phyloP scores from a whole-genome alignment of 2,888 invertebrate species.

The Choreutis nemorana region DNA sequence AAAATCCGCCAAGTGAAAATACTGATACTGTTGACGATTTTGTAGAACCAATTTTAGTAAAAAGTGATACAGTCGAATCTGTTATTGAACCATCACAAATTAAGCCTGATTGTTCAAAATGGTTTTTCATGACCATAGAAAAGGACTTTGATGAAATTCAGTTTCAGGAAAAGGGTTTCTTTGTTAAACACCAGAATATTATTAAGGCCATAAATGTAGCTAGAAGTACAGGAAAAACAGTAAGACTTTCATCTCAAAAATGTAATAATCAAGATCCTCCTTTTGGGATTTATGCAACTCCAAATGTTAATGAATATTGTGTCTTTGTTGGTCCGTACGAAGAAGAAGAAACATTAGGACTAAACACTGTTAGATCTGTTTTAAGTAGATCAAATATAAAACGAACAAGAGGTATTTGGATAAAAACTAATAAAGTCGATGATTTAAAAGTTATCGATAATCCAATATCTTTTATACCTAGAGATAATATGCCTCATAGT shows the following conservation, averaged over 20 bases:
- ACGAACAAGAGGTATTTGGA: constrained; percentile 46
- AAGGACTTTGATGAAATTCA: constrained; percentile 61
- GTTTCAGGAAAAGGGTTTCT: constrained; percentile 55
- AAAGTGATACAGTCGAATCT: constrained; percentile 2
- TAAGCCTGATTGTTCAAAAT: constrained; percentile 35
- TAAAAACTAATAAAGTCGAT: constrained; percentile 41
- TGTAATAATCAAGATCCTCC: constrained; percentile 26
- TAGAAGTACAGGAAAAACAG: constrained; percentile 47
- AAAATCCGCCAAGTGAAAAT: constrained; percentile 8
- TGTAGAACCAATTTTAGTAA: constrained; percentile 1
- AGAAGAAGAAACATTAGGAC: constrained; percentile 37
- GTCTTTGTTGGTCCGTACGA: constrained; percentile 56
- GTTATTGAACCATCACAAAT: neutral
- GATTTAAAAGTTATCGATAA: constrained; percentile 43
- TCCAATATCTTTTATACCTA: constrained; percentile 39
- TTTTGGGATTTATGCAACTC: constrained; percentile 54
- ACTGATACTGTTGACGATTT: constrained; percentile 5
- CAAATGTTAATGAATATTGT: constrained; percentile 29
- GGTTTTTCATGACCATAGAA: constrained; percentile 65
- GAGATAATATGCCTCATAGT: constrained; percentile 9
- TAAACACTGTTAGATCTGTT: constrained; percentile 38
- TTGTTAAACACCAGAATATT: constrained; percentile 61
- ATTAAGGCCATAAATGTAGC: constrained; percentile 54
- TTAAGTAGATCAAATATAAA: constrained; percentile 15
- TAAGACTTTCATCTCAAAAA: constrained; percentile 45